A percentile compares a stretch with the other conserved stretches of the same genome.
These are phyloP conservation scores for Hyles vespertilio DNA, from an alignment of 1,140 invertebrate species.

Conservation along the genomic window DNA sequence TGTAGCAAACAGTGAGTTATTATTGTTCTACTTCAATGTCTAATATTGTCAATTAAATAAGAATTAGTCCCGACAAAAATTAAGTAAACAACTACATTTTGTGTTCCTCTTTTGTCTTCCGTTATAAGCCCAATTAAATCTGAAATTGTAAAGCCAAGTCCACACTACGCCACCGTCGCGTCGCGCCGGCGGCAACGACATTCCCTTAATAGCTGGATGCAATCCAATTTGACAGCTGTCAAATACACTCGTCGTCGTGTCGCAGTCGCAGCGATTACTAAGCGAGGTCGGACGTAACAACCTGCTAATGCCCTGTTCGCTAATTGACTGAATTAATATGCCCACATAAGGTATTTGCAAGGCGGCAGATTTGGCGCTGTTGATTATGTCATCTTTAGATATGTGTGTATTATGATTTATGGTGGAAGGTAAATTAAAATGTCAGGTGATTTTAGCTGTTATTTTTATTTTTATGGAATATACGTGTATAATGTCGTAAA, in stretches of 20 bases:
- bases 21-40: too few relatives aligned
- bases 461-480: too few relatives aligned
- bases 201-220: slow-evolving; percentile 64
- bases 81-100: too few relatives aligned
- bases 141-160: slow-evolving; percentile 21
- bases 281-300: slow-evolving; percentile 48
- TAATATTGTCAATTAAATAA: too few relatives aligned
- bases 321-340: slow-evolving; percentile 72
- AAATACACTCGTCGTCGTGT: slow-evolving; percentile 64
- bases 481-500: too few relatives aligned
- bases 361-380: neutral
- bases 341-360: slow-evolving; percentile 34
- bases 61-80: too few relatives aligned
- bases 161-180: slow-evolving; percentile 24
- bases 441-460: too few relatives aligned
- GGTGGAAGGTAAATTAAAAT: too few relatives aligned
- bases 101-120: too few relatives aligned
- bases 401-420: too few relatives aligned
- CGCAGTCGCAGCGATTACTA: slow-evolving; percentile 52
- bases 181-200: slow-evolving; percentile 29
- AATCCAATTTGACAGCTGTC: slow-evolving; percentile 73
- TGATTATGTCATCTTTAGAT: neutral
- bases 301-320: slow-evolving; percentile 50
- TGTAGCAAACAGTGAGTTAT: too few relatives aligned
- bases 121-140: neutral